Percentiles rank a stretch among this genome's conserved stretches.
These are phyloP conservation scores for Autographa gamma DNA, from an alignment of 2,888 invertebrate genomes.

Conservation along the genomic window DNA sequence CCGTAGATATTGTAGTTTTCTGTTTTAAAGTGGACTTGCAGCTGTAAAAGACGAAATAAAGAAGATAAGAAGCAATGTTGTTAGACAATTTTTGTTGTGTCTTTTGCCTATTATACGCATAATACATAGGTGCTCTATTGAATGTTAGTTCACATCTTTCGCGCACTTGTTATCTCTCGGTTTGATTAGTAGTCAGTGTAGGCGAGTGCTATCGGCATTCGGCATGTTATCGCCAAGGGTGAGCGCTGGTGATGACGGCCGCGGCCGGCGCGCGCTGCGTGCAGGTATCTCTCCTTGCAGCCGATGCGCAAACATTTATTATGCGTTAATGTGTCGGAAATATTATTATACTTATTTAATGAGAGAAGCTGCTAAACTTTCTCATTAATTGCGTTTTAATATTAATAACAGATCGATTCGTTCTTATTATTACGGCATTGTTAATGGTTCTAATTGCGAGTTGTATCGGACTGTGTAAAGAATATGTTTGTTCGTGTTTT, in stretches of 20 bases:
- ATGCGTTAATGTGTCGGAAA: slow-evolving; percentile 14
- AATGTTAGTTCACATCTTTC: background rate
- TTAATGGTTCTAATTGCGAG: too few relatives aligned
- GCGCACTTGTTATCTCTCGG: slow-evolving; percentile 2
- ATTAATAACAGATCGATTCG: background rate
- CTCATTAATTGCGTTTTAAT: background rate
- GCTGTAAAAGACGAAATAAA: too few relatives aligned
- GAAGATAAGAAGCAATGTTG: too few relatives aligned
- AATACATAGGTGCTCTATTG: background rate
- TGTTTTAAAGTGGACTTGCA: too few relatives aligned
- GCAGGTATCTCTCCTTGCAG: slow-evolving; percentile 15
- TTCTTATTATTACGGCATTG: background rate
- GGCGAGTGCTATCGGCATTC: slow-evolving; percentile 31
- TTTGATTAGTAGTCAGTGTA: slow-evolving; percentile 3
- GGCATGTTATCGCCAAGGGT: slow-evolving; percentile 31
- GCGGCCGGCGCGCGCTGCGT: slow-evolving; percentile 14
- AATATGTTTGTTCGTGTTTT: too few relatives aligned
- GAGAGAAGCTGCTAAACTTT: slow-evolving; percentile 3
- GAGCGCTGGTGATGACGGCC: slow-evolving; percentile 28
- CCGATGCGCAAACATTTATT: slow-evolving; percentile 18
- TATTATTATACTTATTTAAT: slow-evolving; percentile 5
- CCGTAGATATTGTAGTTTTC: too few relatives aligned
- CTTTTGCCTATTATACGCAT: too few relatives aligned
- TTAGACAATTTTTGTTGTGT: too few relatives aligned
- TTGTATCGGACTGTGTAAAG: too few relatives aligned